Evolutionary conservation across 2,113 vertebrate genomes (phyloP).

Genomic region (Protobothrops mucrosquamatus): DNA sequence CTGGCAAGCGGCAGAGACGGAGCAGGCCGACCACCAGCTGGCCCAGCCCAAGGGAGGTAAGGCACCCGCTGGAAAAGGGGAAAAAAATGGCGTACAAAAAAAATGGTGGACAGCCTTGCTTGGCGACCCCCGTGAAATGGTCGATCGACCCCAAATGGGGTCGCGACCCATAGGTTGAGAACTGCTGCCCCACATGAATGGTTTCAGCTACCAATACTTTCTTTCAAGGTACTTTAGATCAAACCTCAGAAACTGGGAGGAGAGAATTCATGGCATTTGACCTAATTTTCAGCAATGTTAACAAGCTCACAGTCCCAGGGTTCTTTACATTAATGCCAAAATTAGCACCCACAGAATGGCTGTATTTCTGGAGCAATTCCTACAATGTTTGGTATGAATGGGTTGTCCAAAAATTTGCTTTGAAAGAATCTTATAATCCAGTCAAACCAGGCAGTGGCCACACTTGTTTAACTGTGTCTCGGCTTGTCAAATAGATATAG

Average conservation of each 20-base stretch:
- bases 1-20: too few species aligned
- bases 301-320: background rate
- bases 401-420: background rate
- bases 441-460: background rate
- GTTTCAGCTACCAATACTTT: background rate
- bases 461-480: background rate
- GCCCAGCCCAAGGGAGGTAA: too few species aligned
- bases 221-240: too few species aligned
- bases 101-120: too few species aligned
- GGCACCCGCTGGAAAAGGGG: too few species aligned
- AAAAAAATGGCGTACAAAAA: too few species aligned
- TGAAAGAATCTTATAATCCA: background rate
- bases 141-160: too few species aligned
- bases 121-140: too few species aligned
- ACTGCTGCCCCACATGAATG: background rate
- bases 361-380: background rate
- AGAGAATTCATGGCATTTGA: background rate
- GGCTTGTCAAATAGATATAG: background rate
- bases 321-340: background rate
- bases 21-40: too few species aligned
- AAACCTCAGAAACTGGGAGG: background rate
- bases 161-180: too few species aligned
- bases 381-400: background rate
- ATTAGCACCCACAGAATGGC: background rate
- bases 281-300: background rate